These are phyloP conservation scores for Homarus americanus DNA, from an alignment of 1,140 invertebrate species.

Conservation along the genomic window DNA sequence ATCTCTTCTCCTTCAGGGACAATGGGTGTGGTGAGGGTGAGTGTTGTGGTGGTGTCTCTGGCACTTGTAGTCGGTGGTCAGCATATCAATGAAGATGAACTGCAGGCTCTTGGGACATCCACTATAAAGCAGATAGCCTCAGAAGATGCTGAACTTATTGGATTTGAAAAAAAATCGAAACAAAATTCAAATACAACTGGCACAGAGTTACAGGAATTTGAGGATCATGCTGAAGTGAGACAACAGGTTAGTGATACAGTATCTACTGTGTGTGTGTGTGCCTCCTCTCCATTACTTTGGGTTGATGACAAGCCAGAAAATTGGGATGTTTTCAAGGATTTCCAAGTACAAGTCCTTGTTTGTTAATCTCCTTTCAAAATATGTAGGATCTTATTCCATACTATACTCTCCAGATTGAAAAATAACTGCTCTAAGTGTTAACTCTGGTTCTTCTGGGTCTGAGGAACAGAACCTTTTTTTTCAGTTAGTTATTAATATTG, in stretches of 20 bases:
- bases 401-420: no score
- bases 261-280: no score
- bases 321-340: no score
- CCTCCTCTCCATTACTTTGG: no score
- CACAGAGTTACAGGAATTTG: neutral
- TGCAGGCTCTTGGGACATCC: neutral
- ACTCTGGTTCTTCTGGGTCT: no score
- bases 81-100: neutral
- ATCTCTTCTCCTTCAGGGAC: neutral
- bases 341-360: no score
- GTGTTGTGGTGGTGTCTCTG: neutral
- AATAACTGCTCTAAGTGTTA: no score
- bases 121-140: neutral
- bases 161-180: neutral
- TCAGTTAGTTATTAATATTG: no score
- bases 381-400: no score
- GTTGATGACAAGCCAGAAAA: no score
- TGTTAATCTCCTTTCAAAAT: no score
- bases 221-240: neutral
- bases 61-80: neutral
- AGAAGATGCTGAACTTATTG: neutral
- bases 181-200: neutral
- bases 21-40: neutral
- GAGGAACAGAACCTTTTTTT: no score
- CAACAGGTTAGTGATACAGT: neutral